These are phyloP conservation scores for Silurus lanzhouensis DNA, from an alignment of 2,797 vertebrate genomes.

Conservation along the genomic window DNA sequence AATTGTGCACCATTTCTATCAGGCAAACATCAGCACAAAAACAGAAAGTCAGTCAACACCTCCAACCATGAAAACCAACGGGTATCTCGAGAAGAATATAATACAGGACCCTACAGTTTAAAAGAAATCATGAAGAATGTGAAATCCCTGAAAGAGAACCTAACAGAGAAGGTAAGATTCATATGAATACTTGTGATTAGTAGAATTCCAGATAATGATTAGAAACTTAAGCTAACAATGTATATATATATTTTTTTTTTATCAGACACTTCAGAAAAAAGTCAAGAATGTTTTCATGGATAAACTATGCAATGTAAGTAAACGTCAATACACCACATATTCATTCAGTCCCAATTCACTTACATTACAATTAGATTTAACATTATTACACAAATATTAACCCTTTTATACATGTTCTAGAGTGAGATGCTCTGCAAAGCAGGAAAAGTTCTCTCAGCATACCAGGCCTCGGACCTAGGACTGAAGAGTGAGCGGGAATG, in stretches of 20 bases:
- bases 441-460: neutral
- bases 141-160: rapidly evolving
- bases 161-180: constrained; percentile 11
- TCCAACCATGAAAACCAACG: neutral
- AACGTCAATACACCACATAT: neutral
- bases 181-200: neutral
- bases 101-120: neutral
- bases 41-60: neutral
- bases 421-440: neutral
- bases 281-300: constrained; percentile 3
- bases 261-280: neutral
- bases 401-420: neutral
- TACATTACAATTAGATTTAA: neutral
- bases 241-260: neutral
- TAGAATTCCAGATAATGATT: neutral
- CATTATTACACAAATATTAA: neutral
- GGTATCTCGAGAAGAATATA: neutral
- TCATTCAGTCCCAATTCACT: neutral
- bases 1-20: rapidly evolving
- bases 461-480: neutral
- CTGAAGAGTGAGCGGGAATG: rapidly evolving
- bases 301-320: constrained; percentile 25
- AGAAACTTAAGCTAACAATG: neutral
- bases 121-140: neutral
- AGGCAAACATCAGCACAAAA: neutral